Percentiles rank a stretch among this genome's conserved stretches.
These are phyloP conservation scores for Lagria hirta DNA, from an alignment of 2,888 invertebrate species.

Conservation along the genomic window DNA sequence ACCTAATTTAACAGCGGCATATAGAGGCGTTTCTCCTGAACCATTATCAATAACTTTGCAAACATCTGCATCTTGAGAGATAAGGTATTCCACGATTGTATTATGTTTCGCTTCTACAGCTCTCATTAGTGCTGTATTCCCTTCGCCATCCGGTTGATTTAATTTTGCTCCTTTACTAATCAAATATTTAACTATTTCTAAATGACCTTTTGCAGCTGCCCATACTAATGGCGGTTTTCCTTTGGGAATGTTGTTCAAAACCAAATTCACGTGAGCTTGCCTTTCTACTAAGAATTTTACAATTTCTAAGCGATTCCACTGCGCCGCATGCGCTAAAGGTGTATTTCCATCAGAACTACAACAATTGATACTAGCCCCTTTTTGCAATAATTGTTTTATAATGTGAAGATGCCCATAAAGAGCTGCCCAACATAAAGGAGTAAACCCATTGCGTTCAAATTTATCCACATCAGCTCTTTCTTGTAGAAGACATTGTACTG, in stretches of 20 bases:
- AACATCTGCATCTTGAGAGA: slow-evolving; percentile 1
- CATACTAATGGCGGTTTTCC: neutral
- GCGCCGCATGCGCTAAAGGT: neutral
- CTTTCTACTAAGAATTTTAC: neutral
- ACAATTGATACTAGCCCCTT: slow-evolving; percentile 1
- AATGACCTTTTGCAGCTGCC: neutral
- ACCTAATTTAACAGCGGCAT: slow-evolving; percentile 1
- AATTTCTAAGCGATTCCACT: neutral
- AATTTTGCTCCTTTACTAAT: slow-evolving; percentile 1
- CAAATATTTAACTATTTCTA: slow-evolving; percentile 3
- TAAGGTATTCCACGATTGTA: slow-evolving; percentile 1
- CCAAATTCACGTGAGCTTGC: neutral
- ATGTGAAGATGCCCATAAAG: neutral
- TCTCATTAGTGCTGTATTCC: neutral
- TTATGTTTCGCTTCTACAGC: neutral
- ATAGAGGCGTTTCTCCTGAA: slow-evolving; percentile 1
- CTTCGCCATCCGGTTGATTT: neutral
- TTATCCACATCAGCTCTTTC: neutral
- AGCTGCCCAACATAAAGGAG: neutral
- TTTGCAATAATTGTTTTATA: neutral
- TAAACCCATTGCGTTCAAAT: neutral
- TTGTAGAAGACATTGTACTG: neutral
- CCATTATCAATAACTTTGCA: no score
- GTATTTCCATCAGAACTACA: slow-evolving; percentile 4
- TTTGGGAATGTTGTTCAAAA: neutral